Evolutionary conservation across 2,888 invertebrate species (phyloP).

Genomic region (Drosophila neutralis): DNA sequence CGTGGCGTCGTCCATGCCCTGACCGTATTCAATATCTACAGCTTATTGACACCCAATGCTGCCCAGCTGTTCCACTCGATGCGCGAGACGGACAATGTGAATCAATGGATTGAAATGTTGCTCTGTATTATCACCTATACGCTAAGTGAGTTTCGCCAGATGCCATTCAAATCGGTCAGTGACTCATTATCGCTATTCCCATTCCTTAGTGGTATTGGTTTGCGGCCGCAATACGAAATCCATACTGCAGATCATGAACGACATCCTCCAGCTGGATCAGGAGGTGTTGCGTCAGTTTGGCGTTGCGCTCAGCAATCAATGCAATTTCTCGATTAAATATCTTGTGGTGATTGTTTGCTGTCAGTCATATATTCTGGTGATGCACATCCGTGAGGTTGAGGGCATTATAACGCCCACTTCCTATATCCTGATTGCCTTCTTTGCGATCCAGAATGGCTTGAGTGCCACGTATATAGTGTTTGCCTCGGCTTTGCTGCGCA

Average conservation of each 20-base stretch:
- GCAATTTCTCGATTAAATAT: slow-evolving; percentile 69
- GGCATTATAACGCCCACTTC: slow-evolving; percentile 64
- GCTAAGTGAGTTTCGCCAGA: slow-evolving; percentile 39
- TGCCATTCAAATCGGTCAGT: not conserved
- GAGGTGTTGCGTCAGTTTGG: slow-evolving; percentile 76
- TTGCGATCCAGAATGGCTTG: slow-evolving; percentile 77
- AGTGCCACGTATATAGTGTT: slow-evolving; percentile 80
- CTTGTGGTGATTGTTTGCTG: slow-evolving; percentile 69
- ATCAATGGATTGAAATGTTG: slow-evolving; percentile 81
- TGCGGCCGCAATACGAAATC: slow-evolving; percentile 74
- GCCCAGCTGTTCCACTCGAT: slow-evolving; percentile 67
- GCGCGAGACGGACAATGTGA: slow-evolving; percentile 80
- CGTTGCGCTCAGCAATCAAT: slow-evolving; percentile 65
- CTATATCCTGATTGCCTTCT: slow-evolving; percentile 71
- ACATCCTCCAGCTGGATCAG: slow-evolving; percentile 78
- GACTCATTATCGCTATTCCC: not conserved
- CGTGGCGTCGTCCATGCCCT: slow-evolving; percentile 71
- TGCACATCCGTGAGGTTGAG: slow-evolving; percentile 59
- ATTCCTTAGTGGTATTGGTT: slow-evolving; percentile 64
- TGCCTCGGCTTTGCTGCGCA: slow-evolving; percentile 72
- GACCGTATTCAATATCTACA: slow-evolving; percentile 79
- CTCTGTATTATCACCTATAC: slow-evolving; percentile 79
- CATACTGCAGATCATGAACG: slow-evolving; percentile 79
- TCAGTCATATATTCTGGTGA: slow-evolving; percentile 75
- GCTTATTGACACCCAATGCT: slow-evolving; percentile 65